Percentiles rank a stretch among this genome's conserved stretches.
These are phyloP conservation scores for Myzus persicae DNA, from an alignment of 1,140 invertebrate species.

Conservation along the genomic window DNA sequence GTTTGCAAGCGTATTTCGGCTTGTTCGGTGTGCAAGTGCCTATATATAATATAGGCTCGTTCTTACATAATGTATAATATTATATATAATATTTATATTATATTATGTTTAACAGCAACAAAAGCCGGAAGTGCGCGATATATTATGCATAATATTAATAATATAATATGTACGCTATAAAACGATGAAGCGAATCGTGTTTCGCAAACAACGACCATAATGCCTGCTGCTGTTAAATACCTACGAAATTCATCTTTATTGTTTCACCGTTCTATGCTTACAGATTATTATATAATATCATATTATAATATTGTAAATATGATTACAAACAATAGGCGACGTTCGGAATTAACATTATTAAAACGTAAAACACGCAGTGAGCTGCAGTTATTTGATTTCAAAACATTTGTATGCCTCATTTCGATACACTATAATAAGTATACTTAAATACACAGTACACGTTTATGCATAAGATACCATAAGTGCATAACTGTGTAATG, in stretches of 20 bases:
- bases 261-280: not conserved
- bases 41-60: not conserved
- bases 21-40: not conserved
- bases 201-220: not conserved
- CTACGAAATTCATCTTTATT: not conserved
- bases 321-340: not conserved
- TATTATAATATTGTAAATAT: not conserved
- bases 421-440: not conserved
- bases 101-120: not conserved
- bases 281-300: not conserved
- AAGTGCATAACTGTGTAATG: not conserved
- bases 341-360: not conserved
- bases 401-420: not conserved
- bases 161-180: not conserved
- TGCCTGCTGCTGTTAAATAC: not conserved
- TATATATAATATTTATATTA: not conserved
- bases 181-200: not conserved
- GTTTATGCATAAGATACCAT: not conserved
- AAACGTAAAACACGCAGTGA: not conserved
- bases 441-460: not conserved
- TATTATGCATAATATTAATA: not conserved
- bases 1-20: not conserved
- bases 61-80: not conserved
- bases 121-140: not conserved
- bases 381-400: not conserved